Base-by-base conservation (phyloP, 2,113 vertebrate genomes). In the Ameiurus melas region DNA sequence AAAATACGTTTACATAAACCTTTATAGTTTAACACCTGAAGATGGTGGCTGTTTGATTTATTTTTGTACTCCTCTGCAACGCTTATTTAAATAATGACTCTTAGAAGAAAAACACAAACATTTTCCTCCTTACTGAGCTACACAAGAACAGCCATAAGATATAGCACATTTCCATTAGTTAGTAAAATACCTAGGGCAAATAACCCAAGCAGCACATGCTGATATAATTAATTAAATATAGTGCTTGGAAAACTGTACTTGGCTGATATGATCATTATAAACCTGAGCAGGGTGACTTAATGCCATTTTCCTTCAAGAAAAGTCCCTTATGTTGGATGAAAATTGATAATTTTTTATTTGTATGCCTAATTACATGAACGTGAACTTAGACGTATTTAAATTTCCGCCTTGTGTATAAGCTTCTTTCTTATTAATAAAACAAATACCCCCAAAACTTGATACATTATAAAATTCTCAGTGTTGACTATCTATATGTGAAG, bases 1-100 rank as follows among this genome's bases (percentile, higher is more conserved):
- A 85, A 85, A 85, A 71, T 39, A 10, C 20, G 27, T 68, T 70
- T 57, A 75, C 84, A 58, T 27, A 39, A 85, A 75, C n/a, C 22
- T 68, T 84, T 84, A 68, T 33, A 68, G 20, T 47, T 68, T 70
- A 51, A 84, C 60, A 51, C 83, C 83, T 60, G 79, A 81, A 58
- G 30, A 82, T 60, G 55, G 79, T 57, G 51, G n/a, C 14, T 77
- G 20, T 77, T 27, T 79, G 51, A 80, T 80, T 81, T 58, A 33
- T 81, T 81, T 80, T 25, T 81, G 78, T 57, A 36, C 30, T 36
- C 51, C 22, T 33, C 79, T 81, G 17, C 30, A 81, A 36, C 30
- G 9, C 55, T 19, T 36, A 22, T 81, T 58, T 81, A 81, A 82
- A 60, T 60, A 81, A 60, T 81, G 43, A 53, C 25, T 51, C n/a